Conservation (phyloP, 2,797 vertebrate genomes). For the Rallus crepitans region DNA sequence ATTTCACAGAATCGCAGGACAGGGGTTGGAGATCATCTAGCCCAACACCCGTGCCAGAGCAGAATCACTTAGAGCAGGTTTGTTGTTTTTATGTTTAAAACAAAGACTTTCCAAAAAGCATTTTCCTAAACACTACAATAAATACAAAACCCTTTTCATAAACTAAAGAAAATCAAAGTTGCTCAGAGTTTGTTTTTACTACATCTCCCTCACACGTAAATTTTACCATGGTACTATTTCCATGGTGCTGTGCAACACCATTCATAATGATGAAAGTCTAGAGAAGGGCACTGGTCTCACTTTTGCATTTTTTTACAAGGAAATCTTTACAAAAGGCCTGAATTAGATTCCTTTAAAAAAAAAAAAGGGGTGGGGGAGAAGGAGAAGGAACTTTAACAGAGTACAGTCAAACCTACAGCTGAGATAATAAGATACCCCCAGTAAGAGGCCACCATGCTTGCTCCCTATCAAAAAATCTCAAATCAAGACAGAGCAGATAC, state of each 20-base stretch:
- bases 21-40: too few relatives aligned
- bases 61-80: too few relatives aligned
- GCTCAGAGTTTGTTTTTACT: neutral
- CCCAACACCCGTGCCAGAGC: too few relatives aligned
- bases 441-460: neutral
- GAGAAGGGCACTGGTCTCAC: neutral
- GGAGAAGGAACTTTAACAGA: neutral
- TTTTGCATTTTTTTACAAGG: neutral
- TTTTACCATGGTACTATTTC: neutral
- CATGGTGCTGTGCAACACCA: neutral
- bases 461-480: neutral
- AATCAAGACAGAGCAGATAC: neutral
- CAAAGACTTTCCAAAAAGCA: slow-evolving; percentile 1
- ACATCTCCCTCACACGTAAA: neutral
- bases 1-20: neutral
- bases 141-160: neutral
- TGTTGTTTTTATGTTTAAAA: neutral
- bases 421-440: neutral
- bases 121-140: neutral
- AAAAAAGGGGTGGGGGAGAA: neutral
- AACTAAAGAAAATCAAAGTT: neutral
- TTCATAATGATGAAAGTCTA: neutral
- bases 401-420: neutral
- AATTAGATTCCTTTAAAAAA: neutral
- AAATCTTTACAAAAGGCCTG: neutral